Base-by-base conservation (phyloP, 2,113 vertebrate species). In the Copsychus sechellarum region DNA sequence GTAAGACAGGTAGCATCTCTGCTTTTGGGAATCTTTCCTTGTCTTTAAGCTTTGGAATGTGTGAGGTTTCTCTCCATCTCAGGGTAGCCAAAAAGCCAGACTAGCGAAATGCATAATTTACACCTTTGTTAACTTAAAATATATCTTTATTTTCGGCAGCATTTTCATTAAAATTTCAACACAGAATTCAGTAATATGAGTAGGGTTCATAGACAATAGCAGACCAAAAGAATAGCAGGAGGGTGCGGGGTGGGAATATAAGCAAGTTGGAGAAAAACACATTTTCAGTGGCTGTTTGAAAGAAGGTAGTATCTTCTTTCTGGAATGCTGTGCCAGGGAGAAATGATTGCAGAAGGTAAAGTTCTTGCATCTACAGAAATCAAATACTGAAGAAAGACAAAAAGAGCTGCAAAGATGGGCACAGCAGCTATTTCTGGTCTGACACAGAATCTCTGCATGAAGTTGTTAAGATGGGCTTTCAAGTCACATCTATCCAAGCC, bases 331-430 rank as follows among this genome's bases (percentile, higher is more conserved):
- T 83, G 71, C 28, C 8, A 2, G 36, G 40, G 24, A 93, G 47
- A 61, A 88, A 51, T 67, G 79, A 83, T 1, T 70, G 42, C 47
- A 65, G 40, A 88, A 82, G 38, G 28, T 43, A 53, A 93, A 87
- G 86, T 67, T 83, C 64, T 95, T 15, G 4, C 42, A 88, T 51
- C 24, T 74, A 74, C 76, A 79, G 66, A 92, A 77, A 70, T 74
- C 64, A 94, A 95, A 90, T 56, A 31, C 51, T 36, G 38, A 66
- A 94, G 72, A 69, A 76, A 94, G 73, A 91, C 80, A 96, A 73
- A 82, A 92, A 83, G 58, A 51, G 25, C 58, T 83, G 76, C 56
- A 92, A 83, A 92, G 86, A 62, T 28, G 26, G 34, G 67, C 47
- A 86, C 29, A 83, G 82, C 33, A 83, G 64, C 2, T 1, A 71